Base-by-base conservation (phyloP, 2,888 invertebrate species). In the Laspeyria flexula region DNA sequence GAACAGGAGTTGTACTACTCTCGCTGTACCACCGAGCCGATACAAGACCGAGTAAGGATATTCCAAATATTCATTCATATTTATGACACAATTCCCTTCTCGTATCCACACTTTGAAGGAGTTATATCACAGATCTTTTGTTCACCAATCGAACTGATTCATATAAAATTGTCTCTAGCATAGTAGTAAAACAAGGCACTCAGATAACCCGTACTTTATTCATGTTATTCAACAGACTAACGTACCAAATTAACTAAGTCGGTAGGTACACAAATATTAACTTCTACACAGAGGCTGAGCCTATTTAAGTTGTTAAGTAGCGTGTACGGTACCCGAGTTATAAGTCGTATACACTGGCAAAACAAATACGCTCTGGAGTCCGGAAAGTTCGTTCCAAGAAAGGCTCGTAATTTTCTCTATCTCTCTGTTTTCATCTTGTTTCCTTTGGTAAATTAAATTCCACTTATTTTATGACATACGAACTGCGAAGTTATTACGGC, bases 281-380 rank as follows among this genome's bases (percentile, higher is more conserved):
- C 16, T 45, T 49, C 38, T 46, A 35, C 49, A 64, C 25, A 34
- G n/a, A 18, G 25, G 18, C 43, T 30, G n/a, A 18, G 25, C 25
- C 43, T 30, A 12, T 50, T 46, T 42, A 49, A 60, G 38, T 64
- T 60, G 41, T 45, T 38, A 50, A 47, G 35, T 55, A 42, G 46
- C 11, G 41, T 49, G 50, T 35, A 55, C 34, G 30, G 16, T 10
- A 35, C 15, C 15, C 39, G 27, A 27, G 46, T 46, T 57, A 52
- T 43, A 55, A 59, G 43, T 51, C 37, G 45, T 60, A 43, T 47
- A 68, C 37, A 49, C 43, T 23, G 45, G 25, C 37, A 62, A 64
- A 66, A 77, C 73, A 77, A 77, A 74, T 69, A 71, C 74, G 73
- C 65, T 71, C 55, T 27, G 9, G 42, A 57, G 57, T 46, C 47